Base-by-base conservation (phyloP, 2,888 invertebrate species). In the Anagyrus pseudococci region DNA sequence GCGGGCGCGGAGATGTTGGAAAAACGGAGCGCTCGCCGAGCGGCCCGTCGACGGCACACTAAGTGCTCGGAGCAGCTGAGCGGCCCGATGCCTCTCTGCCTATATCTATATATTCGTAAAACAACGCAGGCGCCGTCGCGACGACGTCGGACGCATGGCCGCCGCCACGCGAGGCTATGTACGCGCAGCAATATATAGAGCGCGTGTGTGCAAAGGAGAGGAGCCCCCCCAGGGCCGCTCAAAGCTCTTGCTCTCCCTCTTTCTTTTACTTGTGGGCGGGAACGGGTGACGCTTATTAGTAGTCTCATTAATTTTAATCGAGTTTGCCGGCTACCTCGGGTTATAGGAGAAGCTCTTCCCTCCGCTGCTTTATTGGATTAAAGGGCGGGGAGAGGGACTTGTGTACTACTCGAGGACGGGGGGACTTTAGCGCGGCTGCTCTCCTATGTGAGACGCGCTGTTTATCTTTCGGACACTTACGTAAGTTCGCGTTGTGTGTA, bases 251-350 rank as follows among this genome's bases (percentile, higher is more conserved):
- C n/a, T n/a, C n/a, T n/a, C n/a, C n/a, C n/a, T n/a, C n/a, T n/a
- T n/a, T n/a, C n/a, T n/a, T n/a, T n/a, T n/a, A n/a, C n/a, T n/a
- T n/a, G n/a, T n/a, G n/a, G 46, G 4, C 10, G 22, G n/a, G 46
- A 6, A 46, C 20, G 6, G 20, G 4, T 4, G 6, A 48, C 47
- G 25, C 43, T 26, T 49, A n/a, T 44, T 44, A 29, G n/a, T 40
- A 56, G 52, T 41, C 59, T 64, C 56, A 17, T 64, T 64, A 54
- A 56, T 50, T 50, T 64, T 64, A 64, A 64, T 64, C 23, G 46
- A 64, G 56, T 64, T 64, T 59, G 40, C 59, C 25, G 26, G 46
- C 41, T 44, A 15, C 22, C 22, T 0, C 20, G 33, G 20, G 23
- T 59, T 59, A 59, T 60, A 56, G 23, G 57, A 57, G 56, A 40